These are phyloP conservation scores for crab-eating macaque (Macaca fascicularis) DNA, from an alignment of 2,113 vertebrate species.

Conservation along the genomic window T2T-MFA8v1.1 NC_088376.1:99644001-99644500, in stretches of 20 bases:
- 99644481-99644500: constrained; percentile 1
- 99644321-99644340: not conserved
- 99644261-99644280: not conserved
- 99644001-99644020: not conserved
- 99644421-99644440: not conserved
- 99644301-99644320: not conserved
- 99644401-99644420: not conserved
- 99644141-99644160: not conserved
- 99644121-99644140: not conserved
- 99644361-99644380: not conserved
- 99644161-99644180: not conserved
- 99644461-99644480: not conserved
- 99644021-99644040: not conserved
- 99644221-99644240: not conserved
- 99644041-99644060: not conserved
- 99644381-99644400: not conserved
- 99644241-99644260: not conserved
- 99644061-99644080: not conserved
- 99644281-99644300: not conserved
- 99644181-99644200: not conserved
- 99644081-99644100: not conserved
- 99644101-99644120: not conserved
- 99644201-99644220: not conserved
- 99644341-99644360: not conserved
- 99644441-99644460: not conserved